Evolutionary conservation across 2,113 vertebrate genomes (phyloP).

Genomic region (Platycercus adscitus): DNA sequence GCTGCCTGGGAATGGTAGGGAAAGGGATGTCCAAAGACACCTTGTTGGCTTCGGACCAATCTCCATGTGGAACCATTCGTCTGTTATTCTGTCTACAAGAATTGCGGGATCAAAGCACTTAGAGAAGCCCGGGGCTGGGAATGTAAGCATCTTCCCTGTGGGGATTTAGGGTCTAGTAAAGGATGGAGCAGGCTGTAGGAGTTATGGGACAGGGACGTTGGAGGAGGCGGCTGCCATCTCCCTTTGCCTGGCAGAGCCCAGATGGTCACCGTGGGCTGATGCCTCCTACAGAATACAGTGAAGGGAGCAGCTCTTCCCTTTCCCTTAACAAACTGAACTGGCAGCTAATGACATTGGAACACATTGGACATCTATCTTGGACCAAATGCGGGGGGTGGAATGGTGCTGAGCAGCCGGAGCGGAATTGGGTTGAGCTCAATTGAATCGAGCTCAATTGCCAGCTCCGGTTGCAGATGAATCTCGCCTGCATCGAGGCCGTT

Average conservation of each 20-base stretch:
- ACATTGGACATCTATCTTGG: background rate
- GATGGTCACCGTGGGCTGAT: fast-evolving
- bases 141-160: fast-evolving
- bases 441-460: fast-evolving
- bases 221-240: background rate
- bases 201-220: fast-evolving
- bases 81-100: background rate
- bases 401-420: fast-evolving
- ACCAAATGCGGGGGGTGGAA: background rate
- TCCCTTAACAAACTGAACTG: background rate
- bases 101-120: fast-evolving
- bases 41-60: fast-evolving
- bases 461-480: fast-evolving
- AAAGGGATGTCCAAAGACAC: background rate
- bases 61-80: fast-evolving
- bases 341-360: background rate
- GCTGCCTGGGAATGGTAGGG: background rate
- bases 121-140: background rate
- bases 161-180: background rate
- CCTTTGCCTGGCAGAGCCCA: background rate
- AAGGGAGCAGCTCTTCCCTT: background rate
- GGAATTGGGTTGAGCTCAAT: background rate
- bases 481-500: fast-evolving
- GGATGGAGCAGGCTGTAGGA: background rate
- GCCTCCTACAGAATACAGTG: fast-evolving